Evolutionary conservation across 2,797 vertebrate genomes (phyloP), one percentile per base, ranked within the genome.

Genomic region (Crypturellus tataupa): DNA sequence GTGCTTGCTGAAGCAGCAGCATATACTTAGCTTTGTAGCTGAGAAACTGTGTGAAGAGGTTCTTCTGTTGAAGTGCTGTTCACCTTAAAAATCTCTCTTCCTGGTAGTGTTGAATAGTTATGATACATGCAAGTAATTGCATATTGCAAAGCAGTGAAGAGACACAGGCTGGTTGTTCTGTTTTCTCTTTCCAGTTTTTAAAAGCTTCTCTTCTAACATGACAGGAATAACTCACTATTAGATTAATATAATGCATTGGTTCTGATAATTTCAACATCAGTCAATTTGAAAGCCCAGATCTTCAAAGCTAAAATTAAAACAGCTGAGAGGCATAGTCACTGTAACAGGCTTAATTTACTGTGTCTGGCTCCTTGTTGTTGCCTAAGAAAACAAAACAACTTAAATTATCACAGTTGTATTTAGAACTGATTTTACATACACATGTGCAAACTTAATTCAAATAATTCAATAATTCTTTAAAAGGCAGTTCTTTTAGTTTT

Each of bases 41-140:
- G 76, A 58, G 40, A 64, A 68, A 31, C 35, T 71, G 16, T 31
- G 35, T 80, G 47, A 21, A 89, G 24, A 23, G 72, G 68, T 84
- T 69, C 29, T 90, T 85, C 68, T 42, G 18, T 9, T 5, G 7
- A 88, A 93, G 84, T 73, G 24, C 27, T 11, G 10, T 73, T 87
- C 89, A 82, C 71, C n/a, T 73, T 79, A 78, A 85, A 89, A n/a
- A 24, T 67, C 39, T 82, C 37, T 76, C 67, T 90, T 49, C 60
- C 21, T 39, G 59, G 25, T 62, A 53, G 62, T 59, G 40, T 90
- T 24, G 23, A 17, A 25, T 90, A 72, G 59, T 72, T 72, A 71
- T 3, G 6, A 70, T 1, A 1, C 12, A 33, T 12, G 53, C 19
- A 85, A 78, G 24, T 65, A 68, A 51, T 68, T 87, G 80, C n/a